Evolutionary conservation across 2,888 invertebrate species (phyloP).

Genomic region (Oxytorus armatus): DNA sequence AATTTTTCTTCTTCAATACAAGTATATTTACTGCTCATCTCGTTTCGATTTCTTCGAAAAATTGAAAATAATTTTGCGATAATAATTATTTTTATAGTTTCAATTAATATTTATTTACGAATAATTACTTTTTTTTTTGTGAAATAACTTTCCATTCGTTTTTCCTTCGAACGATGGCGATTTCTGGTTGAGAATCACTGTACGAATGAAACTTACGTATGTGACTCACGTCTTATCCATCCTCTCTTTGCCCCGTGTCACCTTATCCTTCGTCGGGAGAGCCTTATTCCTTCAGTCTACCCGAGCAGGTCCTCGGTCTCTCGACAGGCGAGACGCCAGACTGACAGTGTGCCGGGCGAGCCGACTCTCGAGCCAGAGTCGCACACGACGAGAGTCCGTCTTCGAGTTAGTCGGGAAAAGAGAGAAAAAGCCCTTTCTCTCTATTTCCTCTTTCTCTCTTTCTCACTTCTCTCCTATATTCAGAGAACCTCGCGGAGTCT

Average conservation of each 20-base stretch:
- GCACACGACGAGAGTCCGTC: constrained; percentile 48
- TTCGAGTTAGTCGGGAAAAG: constrained; percentile 46
- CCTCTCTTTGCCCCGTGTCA: constrained; percentile 64
- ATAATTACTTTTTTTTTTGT: not conserved
- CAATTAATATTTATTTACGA: not conserved
- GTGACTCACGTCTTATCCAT: constrained; percentile 71
- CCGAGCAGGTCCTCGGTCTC: constrained; percentile 53
- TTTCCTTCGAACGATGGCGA: not conserved
- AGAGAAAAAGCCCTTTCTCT: constrained; percentile 37
- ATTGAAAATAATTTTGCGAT: not conserved
- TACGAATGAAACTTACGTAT: constrained; percentile 61
- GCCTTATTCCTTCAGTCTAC: constrained; percentile 58
- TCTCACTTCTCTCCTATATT: too few species aligned
- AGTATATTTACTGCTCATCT: too few species aligned
- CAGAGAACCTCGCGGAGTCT: constrained; percentile 23
- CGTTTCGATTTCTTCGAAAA: not conserved
- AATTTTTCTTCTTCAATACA: too few species aligned
- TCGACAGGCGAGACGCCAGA: constrained; percentile 53
- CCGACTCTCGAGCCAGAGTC: constrained; percentile 39
- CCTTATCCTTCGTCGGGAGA: constrained; percentile 58
- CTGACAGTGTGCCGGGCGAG: constrained; percentile 54
- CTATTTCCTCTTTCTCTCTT: constrained; percentile 8
- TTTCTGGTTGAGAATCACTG: constrained; percentile 70
- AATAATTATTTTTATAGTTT: not conserved
- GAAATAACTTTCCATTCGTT: not conserved